Evolutionary conservation across 1,140 invertebrate species (phyloP), one percentile per base, ranked within the genome.

Genomic region (Euwallacea similis): DNA sequence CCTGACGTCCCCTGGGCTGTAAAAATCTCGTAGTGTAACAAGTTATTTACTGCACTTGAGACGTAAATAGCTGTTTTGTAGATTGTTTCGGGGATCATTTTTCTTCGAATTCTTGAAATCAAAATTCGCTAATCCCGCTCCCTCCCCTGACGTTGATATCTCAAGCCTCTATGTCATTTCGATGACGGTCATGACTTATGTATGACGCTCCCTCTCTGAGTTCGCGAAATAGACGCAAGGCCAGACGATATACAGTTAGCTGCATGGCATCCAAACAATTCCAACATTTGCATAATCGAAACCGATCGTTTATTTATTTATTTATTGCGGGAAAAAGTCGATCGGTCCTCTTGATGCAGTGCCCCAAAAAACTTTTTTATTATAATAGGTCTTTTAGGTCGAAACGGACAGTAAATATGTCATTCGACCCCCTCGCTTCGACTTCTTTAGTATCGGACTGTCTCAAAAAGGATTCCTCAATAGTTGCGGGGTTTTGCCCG

Each of bases 151-250:
- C 4, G 21, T 4, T 33, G 21, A 33, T 33, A 33, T 33, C 21
- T 33, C 21, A 33, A 33, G 21, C 21, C 21, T 33, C 21, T 33
- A 33, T 33, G 21, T 33, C 21, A 33, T 33, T 33, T 33, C 21
- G 21, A 33, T 33, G 21, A 33, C 21, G 46, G n/a, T 74, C 73
- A 72, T 69, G 73, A 66, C 69, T 74, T 66, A 74, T 74, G 64
- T 72, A 74, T 74, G 71, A 67, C 21, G 69, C 66, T 69, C 66
- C 66, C 73, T 69, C 72, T 67, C 21, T 71, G 62, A 69, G 66
- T 74, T 74, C 69, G 69, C 55, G 50, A 74, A 73, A 68, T 75
- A 75, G 74, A 75, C 74, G 70, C 70, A 75, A 75, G 74, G 74
- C 74, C 74, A 75, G 74, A 75, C 74, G 68, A 59, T 71, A 67